Evolutionary conservation across 2,797 vertebrate genomes (phyloP).

Genomic region (Phataginus tetradactyla): DNA sequence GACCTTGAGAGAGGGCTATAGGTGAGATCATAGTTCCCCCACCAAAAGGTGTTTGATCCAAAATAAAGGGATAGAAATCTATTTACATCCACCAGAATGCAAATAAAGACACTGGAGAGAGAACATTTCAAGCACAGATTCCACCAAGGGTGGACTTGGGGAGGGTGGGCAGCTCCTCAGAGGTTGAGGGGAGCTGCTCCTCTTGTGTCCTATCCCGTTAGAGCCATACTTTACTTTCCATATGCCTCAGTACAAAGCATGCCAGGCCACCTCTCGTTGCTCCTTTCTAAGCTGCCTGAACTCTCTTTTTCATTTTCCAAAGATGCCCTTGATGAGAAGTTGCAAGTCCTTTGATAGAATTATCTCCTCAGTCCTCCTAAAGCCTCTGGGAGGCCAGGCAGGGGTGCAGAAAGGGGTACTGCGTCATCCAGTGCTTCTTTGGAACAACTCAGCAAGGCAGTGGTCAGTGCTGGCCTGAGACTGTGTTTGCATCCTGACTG

Average conservation of each 20-base stretch:
- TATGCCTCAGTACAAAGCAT: background rate
- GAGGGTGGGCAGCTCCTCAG: background rate
- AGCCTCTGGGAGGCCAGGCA: background rate
- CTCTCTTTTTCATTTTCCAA: background rate
- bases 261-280: background rate
- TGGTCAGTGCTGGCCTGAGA: too few species aligned
- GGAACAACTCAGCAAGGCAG: background rate
- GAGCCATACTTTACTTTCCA: background rate
- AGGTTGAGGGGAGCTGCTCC: rapidly evolving
- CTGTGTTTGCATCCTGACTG: background rate
- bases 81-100: background rate
- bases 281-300: background rate
- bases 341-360: background rate
- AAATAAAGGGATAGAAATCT: background rate
- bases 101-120: background rate
- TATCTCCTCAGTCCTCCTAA: background rate
- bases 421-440: background rate
- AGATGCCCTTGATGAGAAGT: background rate
- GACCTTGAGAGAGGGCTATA: background rate
- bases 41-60: background rate
- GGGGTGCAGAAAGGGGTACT: background rate
- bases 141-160: too few species aligned
- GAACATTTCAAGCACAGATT: background rate
- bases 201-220: background rate
- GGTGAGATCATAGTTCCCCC: background rate